Percentiles rank a stretch among this genome's conserved stretches.
phyloP scores from a whole-genome alignment of 1,140 invertebrate genomes.

The Spodoptera frugiperda region DNA sequence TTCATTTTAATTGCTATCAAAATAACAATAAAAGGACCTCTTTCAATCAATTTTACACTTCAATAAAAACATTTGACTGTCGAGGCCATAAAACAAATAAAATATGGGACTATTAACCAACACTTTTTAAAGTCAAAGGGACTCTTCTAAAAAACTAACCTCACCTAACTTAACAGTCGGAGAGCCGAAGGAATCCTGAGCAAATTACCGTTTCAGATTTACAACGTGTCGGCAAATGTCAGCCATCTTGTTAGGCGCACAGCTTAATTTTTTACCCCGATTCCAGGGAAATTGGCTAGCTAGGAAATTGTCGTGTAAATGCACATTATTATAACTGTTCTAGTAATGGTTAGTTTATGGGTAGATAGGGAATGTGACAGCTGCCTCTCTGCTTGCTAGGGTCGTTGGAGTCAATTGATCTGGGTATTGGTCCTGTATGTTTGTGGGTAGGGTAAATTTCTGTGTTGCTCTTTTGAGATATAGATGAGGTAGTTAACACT shows the following conservation, averaged over 20 bases:
- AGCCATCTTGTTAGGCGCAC: conserved; percentile 48
- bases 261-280: conserved; percentile 52
- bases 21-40: too few relatives aligned
- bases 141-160: conserved; percentile 11
- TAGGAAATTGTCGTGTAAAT: conserved; percentile 46
- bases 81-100: conserved; percentile 8
- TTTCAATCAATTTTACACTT: conserved; percentile 6
- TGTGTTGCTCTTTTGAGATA: not conserved
- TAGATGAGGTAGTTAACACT: too few relatives aligned
- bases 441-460: not conserved
- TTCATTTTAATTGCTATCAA: too few relatives aligned
- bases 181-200: conserved; percentile 7
- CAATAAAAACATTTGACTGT: not conserved
- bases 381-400: conserved; percentile 1
- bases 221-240: conserved; percentile 43
- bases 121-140: not conserved
- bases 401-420: conserved; percentile 19
- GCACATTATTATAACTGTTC: conserved; percentile 28
- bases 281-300: conserved; percentile 31
- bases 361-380: conserved; percentile 19
- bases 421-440: not conserved
- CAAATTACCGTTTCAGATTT: conserved; percentile 45
- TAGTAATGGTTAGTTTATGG: not conserved
- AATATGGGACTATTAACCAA: conserved; percentile 15
- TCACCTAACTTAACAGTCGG: conserved; percentile 12